phyloP scores from a whole-genome alignment of 2,888 invertebrate genomes.

The Cephus runcator region DNA sequence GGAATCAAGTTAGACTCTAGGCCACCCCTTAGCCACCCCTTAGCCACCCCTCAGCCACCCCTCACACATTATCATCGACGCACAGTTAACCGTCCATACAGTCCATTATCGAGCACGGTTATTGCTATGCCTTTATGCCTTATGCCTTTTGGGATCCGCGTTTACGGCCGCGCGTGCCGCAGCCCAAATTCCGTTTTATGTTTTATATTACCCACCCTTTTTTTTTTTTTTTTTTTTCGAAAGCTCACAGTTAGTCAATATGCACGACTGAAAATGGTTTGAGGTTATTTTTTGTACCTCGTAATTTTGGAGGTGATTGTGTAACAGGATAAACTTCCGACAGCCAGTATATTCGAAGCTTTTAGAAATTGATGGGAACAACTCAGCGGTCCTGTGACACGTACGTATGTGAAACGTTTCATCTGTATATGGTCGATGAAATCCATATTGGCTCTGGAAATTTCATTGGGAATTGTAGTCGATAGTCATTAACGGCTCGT shows the following conservation, averaged over 20 bases:
- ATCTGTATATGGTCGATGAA: neutral
- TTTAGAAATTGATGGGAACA: neutral
- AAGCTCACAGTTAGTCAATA: neutral
- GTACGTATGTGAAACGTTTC: neutral
- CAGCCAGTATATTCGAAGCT: neutral
- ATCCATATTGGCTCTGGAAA: neutral
- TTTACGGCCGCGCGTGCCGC: neutral
- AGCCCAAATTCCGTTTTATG: neutral
- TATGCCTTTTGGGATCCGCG: neutral
- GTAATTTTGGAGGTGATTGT: neutral
- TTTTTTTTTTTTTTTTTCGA: neutral
- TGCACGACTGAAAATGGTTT: neutral
- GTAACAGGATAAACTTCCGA: neutral
- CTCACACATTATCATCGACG: slow-evolving; percentile 25
- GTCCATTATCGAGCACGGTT: slow-evolving; percentile 16
- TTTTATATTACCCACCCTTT: neutral
- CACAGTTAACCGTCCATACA: slow-evolving; percentile 10
- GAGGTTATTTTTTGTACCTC: neutral
- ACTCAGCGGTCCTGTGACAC: neutral
- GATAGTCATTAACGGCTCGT: slow-evolving; percentile 62
- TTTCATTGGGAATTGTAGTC: slow-evolving; percentile 49
- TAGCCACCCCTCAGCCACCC: neutral
- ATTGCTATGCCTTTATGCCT: slow-evolving; percentile 9
- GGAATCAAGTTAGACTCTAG: slow-evolving; percentile 29
- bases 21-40: slow-evolving; percentile 14